Evolutionary conservation across 2,113 vertebrate species (phyloP).

Genomic region (Xiphophorus hellerii): DNA sequence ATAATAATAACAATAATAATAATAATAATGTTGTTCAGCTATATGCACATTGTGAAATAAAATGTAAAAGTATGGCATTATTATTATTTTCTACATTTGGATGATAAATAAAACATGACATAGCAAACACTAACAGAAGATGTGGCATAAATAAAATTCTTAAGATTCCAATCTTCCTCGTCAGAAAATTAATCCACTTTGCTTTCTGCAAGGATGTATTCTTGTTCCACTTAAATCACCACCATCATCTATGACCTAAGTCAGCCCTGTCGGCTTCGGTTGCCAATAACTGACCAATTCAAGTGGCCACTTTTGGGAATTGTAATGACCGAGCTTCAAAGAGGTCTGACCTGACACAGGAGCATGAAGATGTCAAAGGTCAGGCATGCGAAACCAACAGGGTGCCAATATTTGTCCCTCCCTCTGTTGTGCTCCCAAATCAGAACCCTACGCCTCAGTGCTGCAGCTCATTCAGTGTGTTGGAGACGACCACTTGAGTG

Average conservation of each 20-base stretch:
- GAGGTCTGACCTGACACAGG: conserved; percentile 56
- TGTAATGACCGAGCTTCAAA: conserved; percentile 68
- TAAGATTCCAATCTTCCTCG: background rate
- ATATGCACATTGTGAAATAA: too few species aligned
- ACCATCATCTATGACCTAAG: conserved; percentile 29
- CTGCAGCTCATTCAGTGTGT: background rate
- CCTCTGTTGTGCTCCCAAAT: conserved; percentile 41
- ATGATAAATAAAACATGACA: too few species aligned
- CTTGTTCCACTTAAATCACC: conserved; percentile 17
- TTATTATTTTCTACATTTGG: background rate
- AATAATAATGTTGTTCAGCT: background rate
- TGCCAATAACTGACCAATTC: conserved; percentile 68
- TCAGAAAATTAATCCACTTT: background rate
- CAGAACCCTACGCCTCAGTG: conserved; percentile 2
- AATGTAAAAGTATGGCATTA: background rate
- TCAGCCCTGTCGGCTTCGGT: conserved; percentile 28
- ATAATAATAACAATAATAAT: background rate
- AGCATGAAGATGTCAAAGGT: conserved; percentile 61
- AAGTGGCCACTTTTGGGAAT: conserved; percentile 75
- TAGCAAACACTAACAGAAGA: background rate
- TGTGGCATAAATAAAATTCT: background rate
- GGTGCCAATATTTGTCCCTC: conserved; percentile 53
- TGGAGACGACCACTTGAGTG: background rate
- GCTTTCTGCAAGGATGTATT: conserved; percentile 9
- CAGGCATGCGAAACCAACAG: conserved; percentile 56